These are phyloP conservation scores for Phymastichus coffea DNA, from an alignment of 1,140 invertebrate species.

Conservation along the genomic window DNA sequence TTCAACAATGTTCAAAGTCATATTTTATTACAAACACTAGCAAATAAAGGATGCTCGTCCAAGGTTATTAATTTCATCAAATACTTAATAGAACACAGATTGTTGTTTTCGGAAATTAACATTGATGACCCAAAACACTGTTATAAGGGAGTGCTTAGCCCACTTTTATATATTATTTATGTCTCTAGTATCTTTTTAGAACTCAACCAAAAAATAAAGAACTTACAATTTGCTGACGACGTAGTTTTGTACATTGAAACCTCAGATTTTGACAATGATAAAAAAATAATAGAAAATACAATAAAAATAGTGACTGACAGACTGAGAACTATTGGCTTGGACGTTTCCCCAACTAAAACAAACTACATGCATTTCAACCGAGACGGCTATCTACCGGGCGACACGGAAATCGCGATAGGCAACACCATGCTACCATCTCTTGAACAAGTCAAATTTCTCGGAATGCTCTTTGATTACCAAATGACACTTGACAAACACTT, in stretches of 20 bases:
- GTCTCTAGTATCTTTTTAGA: too few relatives aligned
- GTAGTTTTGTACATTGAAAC: not conserved
- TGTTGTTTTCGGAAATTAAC: too few relatives aligned
- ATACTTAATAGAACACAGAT: too few relatives aligned
- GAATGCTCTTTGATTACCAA: slow-evolving; percentile 18
- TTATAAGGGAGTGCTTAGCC: too few relatives aligned
- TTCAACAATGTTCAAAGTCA: too few relatives aligned
- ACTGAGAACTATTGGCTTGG: too few relatives aligned
- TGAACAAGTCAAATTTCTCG: slow-evolving; percentile 16
- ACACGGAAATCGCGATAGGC: not conserved
- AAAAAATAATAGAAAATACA: not conserved
- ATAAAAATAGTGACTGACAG: too few relatives aligned
- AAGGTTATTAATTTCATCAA: slow-evolving; percentile 6
- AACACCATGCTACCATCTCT: not conserved
- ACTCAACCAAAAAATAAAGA: too few relatives aligned
- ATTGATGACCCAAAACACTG: not conserved
- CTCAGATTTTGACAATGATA: not conserved
- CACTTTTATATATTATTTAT: too few relatives aligned
- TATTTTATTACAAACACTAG: slow-evolving; percentile 1
- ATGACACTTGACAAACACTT: slow-evolving; percentile 22
- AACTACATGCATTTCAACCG: not conserved
- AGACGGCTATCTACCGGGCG: not conserved
- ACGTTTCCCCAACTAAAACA: not conserved
- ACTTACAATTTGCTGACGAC: too few relatives aligned
- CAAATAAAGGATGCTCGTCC: not conserved